Percentiles rank a stretch among this genome's conserved stretches.
These are phyloP conservation scores for Sitophilus oryzae DNA, from an alignment of 1,140 invertebrate species.

Conservation along the genomic window DNA sequence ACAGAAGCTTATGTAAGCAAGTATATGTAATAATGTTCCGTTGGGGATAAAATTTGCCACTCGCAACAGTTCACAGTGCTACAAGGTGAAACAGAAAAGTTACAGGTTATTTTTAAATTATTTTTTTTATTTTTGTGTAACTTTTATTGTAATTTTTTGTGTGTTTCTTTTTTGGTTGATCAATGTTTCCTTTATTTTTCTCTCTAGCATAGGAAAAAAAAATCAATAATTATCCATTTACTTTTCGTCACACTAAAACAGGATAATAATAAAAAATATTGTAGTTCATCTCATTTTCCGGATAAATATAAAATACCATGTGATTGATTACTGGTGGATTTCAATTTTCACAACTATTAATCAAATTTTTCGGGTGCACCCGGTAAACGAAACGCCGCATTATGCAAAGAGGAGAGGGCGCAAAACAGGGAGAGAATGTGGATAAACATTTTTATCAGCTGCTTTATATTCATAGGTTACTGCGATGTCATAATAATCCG, in stretches of 20 bases:
- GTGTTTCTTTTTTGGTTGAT: background rate
- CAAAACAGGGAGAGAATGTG: slow-evolving; percentile 27
- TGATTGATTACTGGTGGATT: too few species aligned
- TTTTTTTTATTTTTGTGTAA: slow-evolving; percentile 20
- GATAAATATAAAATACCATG: too few species aligned
- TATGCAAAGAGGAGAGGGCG: slow-evolving; percentile 1
- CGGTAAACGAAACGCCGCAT: too few species aligned
- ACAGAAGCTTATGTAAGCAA: slow-evolving; percentile 19
- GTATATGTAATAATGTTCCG: slow-evolving; percentile 28
- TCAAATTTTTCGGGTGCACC: too few species aligned
- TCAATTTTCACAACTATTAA: too few species aligned
- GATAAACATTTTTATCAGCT: slow-evolving; percentile 45
- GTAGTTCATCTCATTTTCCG: too few species aligned
- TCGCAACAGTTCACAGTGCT: slow-evolving; percentile 2
- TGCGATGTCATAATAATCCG: slow-evolving; percentile 40
- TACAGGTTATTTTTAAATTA: background rate
- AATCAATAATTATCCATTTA: too few species aligned
- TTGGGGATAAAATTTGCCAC: slow-evolving; percentile 29
- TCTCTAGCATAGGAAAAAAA: too few species aligned
- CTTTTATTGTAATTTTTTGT: slow-evolving; percentile 10
- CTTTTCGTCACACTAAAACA: too few species aligned
- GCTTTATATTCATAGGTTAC: slow-evolving; percentile 44
- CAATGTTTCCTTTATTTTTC: too few species aligned
- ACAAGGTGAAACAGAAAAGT: too few species aligned
- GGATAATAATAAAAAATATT: too few species aligned